Base-by-base conservation (phyloP, 2,797 vertebrate genomes). In the Epinephelus coioides region DNA sequence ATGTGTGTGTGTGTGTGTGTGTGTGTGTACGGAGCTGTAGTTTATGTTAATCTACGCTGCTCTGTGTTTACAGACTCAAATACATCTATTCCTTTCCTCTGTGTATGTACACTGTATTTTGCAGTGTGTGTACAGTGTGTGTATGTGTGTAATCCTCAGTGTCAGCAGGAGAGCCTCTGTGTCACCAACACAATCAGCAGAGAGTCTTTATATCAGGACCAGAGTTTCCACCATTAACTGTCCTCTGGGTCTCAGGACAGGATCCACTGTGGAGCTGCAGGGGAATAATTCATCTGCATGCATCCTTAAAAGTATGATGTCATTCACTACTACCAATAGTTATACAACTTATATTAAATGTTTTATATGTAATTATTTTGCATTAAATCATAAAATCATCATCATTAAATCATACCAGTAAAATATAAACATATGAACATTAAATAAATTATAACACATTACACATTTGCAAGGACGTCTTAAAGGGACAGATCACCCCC, bases 201-300 rank as follows among this genome's bases (percentile, higher is more conserved):
- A 84, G 89, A 87, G 84, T 79, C 82, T 89, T 87, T 88, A 87
- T 87, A 89, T 90, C 84, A 70, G 87, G 75, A 85, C 60, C 78
- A 85, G 82, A 92, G 90, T 95, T 94, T 94, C 94, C 94, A 94
- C 85, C 89, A 88, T 90, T 87, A 87, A 55, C 49, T 43, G 69
- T 85, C 88, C 83, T 81, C 66, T 17, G 82, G 76, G 81, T 86
- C 89, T 85, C 43, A 19, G 85, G 79, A 84, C 79, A 68, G 67
- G 75, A 89, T 79, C 66, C 78, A 68, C 76, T 55, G 79, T 59
- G 67, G 78, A 85, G 74, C 59, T 68, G 43, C 66, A 74, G 21
- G 30, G 68, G 49, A 83, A 83, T 25, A 59, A 25, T 59, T 82
- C 12, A 60, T 69, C 34, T 69, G 25, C 69, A 81, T 73, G 65